phyloP scores from a whole-genome alignment of 2,888 invertebrate species.

The Lochmaea capreae region DNA sequence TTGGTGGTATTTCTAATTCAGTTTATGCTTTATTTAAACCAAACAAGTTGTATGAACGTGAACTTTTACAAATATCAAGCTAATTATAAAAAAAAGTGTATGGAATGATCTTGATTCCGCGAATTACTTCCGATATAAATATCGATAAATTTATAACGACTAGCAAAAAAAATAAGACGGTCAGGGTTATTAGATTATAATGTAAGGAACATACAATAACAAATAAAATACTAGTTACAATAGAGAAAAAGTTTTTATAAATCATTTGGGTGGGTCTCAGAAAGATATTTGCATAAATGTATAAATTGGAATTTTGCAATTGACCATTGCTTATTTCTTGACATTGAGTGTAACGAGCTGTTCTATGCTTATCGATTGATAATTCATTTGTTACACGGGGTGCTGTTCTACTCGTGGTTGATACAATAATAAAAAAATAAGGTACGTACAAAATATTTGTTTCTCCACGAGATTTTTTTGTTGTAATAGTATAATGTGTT shows the following conservation, averaged over 20 bases:
- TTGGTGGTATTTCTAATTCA: too few species aligned
- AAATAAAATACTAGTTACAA: constrained; percentile 6
- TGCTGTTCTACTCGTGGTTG: neutral
- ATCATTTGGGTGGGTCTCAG: constrained; percentile 35
- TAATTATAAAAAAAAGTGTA: neutral
- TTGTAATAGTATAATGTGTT: too few species aligned
- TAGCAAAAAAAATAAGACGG: constrained; percentile 24
- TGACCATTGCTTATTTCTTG: constrained; percentile 17
- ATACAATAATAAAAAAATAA: too few species aligned
- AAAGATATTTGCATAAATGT: constrained; percentile 33
- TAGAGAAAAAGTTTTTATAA: constrained; percentile 17
- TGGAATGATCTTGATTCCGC: constrained; percentile 15
- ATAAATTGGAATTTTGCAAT: constrained; percentile 36
- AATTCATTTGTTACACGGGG: neutral
- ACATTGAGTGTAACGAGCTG: constrained; percentile 17
- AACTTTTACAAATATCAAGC: neutral
- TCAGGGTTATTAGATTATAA: constrained; percentile 23
- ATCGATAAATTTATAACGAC: constrained; percentile 15
- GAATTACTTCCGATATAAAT: constrained; percentile 27
- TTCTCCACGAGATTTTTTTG: too few species aligned
- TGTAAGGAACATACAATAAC: constrained; percentile 7
- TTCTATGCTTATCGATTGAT: neutral
- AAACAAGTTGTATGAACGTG: neutral
- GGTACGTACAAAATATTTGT: too few species aligned
- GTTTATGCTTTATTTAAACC: neutral